Evolutionary conservation across 2,888 invertebrate species (phyloP), one percentile per base, ranked within the genome.

Genomic region (Drosophila sordidula): DNA sequence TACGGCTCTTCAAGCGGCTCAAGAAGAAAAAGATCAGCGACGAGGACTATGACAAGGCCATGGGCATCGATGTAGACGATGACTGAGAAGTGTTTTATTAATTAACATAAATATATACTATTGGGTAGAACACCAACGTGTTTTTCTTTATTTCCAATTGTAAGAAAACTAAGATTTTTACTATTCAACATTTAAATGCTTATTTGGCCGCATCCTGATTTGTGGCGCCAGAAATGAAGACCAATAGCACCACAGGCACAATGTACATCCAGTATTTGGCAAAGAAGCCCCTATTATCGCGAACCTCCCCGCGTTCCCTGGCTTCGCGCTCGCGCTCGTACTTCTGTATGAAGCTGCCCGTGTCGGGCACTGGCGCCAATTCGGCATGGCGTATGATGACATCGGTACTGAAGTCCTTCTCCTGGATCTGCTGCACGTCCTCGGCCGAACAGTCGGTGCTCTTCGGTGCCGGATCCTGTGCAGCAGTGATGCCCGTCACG

Each of bases 251-350:
- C 32, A 98, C 95, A 5, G 99, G 98, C 45, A 99, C 96, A 84
- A 99, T 98, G 93, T 99, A 99, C 98, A 99, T 99, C 99, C 99
- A 99, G 94, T 99, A 99, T 98, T 98, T 99, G 3, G 97, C 97
- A 80, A 99, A 94, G 93, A 99, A 99, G 47, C 98, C 98, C 89
- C 98, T 94, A 91, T 98, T 99, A 91, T 99, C 99, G 90, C 98
- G 97, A 22, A 95, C 94, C 85, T 98, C 97, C 22, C 97, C 97
- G 71, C 96, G 95, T 90, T 98, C 98, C 78, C 96, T 95, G 0
- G 97, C 96, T 92, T 97, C 96, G 82, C 97, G 95, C 92, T 99
- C 99, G 61, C 96, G 93, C 90, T 99, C 98, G 52, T 98, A 91
- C 92, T 98, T 98, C 90, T 98, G 97, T 79, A 99, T 96, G 89